Base-by-base conservation (phyloP, 2,797 vertebrate genomes). In the Thaleichthys pacificus region DNA sequence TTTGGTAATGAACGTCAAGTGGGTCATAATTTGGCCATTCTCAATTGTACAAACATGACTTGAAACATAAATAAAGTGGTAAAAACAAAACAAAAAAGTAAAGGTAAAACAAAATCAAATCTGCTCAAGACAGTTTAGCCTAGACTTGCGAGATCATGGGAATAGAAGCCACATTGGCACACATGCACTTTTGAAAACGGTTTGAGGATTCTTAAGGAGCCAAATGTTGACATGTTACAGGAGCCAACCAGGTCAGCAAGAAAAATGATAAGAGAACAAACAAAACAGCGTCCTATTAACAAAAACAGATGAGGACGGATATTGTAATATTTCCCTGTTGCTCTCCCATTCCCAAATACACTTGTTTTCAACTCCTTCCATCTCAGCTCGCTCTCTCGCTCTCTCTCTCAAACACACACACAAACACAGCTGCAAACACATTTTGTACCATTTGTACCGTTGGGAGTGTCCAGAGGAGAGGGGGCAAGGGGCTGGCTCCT, bases 161-260 rank as follows among this genome's bases (percentile, higher is more conserved):
- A 77, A 89, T 72, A 85, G 86, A 85, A 89, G 83, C 86, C 75
- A 47, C 42, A 72, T 93, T 94, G 94, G 95, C 93, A 94, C 94
- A 90, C 92, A 89, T 92, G 93, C 90, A 95, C 90, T 89, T 94
- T 84, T 90, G 86, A 92, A 91, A 85, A 81, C 4, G 69, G 73
- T 77, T 84, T 76, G 84, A 86, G 77, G 84, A 14, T 12, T 47
- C 38, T 86, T 88, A 89, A 89, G 77, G 66, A 89, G 30, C 51
- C 64, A 82, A 80, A 87, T n/a, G 51, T 1, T n/a, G 19, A 56
- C 61, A 64, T 81, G 85, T 76, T 77, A 82, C 77, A 77, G 78
- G 84, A 87, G 88, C 80, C 12, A 86, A 81, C 78, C 75, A 86
- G 83, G 82, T 85, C 84, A 85, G 91, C 84, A 84, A 82, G 79